These are phyloP conservation scores for Corydoras maculifer DNA, from an alignment of 2,113 vertebrate genomes.

Conservation along the genomic window DNA sequence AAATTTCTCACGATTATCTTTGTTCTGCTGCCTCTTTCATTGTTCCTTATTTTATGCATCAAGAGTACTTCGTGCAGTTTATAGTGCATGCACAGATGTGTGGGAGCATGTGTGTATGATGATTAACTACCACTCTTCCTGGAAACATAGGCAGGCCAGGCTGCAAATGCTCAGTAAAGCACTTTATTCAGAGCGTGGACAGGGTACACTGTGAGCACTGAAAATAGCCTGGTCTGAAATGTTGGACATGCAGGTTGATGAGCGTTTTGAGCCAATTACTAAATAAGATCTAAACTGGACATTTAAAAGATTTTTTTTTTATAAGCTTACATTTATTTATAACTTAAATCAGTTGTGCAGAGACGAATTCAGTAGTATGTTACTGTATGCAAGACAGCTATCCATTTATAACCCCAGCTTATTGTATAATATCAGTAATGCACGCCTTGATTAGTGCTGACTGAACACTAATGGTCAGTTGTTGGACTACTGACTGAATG, in stretches of 20 bases:
- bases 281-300: background rate
- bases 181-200: conserved; percentile 14
- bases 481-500: too few species aligned
- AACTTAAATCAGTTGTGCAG: too few species aligned
- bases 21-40: background rate
- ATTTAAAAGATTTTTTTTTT: background rate
- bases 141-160: conserved; percentile 29
- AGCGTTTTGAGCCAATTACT: background rate
- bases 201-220: conserved; percentile 1
- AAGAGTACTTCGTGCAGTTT: conserved; percentile 23
- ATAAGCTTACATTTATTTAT: background rate
- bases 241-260: background rate
- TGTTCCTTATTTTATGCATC: conserved; percentile 1
- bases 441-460: too few species aligned
- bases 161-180: conserved; percentile 15
- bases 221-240: conserved; percentile 4
- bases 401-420: background rate
- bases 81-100: conserved; percentile 23
- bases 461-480: background rate
- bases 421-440: too few species aligned
- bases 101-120: conserved; percentile 31
- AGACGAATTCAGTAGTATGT: background rate
- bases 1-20: background rate
- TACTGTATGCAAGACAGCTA: background rate
- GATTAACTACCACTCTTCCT: conserved; percentile 34